A percentile compares a stretch with the other conserved stretches of the same genome.
Evolutionary conservation across 2,888 invertebrate species (phyloP).

Genomic region (Muscina levida): DNA sequence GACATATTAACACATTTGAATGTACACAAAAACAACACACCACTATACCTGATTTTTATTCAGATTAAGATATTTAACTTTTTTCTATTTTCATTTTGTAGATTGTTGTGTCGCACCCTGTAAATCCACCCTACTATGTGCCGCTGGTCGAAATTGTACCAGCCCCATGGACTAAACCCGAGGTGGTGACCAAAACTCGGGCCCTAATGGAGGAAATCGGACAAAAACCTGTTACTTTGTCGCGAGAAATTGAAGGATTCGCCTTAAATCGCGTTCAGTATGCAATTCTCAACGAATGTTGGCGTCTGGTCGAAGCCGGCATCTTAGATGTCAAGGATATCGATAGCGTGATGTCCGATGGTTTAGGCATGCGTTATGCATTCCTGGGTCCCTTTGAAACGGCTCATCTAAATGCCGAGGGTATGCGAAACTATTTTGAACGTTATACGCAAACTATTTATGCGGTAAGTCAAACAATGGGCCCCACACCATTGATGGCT

Average conservation of each 20-base stretch:
- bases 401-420: slow-evolving; percentile 96
- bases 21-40: too few species aligned
- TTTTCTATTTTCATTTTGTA: slow-evolving; percentile 57
- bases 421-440: slow-evolving; percentile 84
- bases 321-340: slow-evolving; percentile 93
- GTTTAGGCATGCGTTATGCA: slow-evolving; percentile 96
- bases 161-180: slow-evolving; percentile 93
- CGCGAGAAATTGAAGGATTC: slow-evolving; percentile 94
- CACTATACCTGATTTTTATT: too few species aligned
- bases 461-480: slow-evolving; percentile 86
- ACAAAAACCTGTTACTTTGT: slow-evolving; percentile 92
- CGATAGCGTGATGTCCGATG: slow-evolving; percentile 96
- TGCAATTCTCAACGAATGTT: slow-evolving; percentile 95
- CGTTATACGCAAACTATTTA: slow-evolving; percentile 83
- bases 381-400: slow-evolving; percentile 97
- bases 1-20: too few species aligned
- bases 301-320: slow-evolving; percentile 91
- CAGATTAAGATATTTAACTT: too few species aligned
- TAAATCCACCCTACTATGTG: slow-evolving; percentile 98
- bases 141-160: slow-evolving; percentile 97
- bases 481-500: slow-evolving; percentile 87
- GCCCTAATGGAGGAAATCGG: slow-evolving; percentile 92
- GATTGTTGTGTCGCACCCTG: slow-evolving; percentile 91
- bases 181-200: slow-evolving; percentile 87
- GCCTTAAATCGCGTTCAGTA: slow-evolving; percentile 97